Conservation (phyloP, 2,113 vertebrate genomes). For the Aix galericulata region DNA sequence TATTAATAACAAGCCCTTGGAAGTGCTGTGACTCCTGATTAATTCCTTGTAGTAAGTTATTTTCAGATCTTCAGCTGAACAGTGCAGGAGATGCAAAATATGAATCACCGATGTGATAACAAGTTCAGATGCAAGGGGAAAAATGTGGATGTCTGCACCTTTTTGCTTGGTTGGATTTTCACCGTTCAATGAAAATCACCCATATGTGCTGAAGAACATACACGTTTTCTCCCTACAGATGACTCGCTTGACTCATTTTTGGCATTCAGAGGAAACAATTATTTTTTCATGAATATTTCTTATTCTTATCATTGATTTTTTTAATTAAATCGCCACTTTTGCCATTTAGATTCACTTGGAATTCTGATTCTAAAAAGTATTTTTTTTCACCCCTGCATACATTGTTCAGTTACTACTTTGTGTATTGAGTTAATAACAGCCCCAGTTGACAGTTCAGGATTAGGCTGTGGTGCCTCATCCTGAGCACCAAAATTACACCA, state of each 20-base stretch:
- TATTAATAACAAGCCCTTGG: background rate
- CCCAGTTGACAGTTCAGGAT: rapidly evolving
- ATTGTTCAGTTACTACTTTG: background rate
- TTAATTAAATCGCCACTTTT: background rate
- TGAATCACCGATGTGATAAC: background rate
- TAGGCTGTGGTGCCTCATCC: background rate
- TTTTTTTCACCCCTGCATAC: background rate
- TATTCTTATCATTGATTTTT: background rate
- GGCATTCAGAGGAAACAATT: background rate
- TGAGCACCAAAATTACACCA: background rate
- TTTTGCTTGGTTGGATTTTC: background rate
- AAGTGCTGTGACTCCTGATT: background rate
- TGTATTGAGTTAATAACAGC: too few species aligned
- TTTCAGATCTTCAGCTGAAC: constrained; percentile 25
- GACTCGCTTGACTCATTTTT: background rate
- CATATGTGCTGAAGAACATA: background rate
- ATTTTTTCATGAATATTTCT: background rate
- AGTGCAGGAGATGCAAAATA: background rate
- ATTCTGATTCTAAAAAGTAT: background rate
- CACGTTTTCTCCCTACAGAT: background rate
- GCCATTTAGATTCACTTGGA: too few species aligned
- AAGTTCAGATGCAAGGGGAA: background rate
- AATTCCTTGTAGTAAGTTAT: constrained; percentile 1
- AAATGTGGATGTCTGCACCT: background rate
- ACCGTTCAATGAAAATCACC: background rate